Conservation (phyloP, 2,113 vertebrate genomes). For the Dasyornis broadbenti region DNA sequence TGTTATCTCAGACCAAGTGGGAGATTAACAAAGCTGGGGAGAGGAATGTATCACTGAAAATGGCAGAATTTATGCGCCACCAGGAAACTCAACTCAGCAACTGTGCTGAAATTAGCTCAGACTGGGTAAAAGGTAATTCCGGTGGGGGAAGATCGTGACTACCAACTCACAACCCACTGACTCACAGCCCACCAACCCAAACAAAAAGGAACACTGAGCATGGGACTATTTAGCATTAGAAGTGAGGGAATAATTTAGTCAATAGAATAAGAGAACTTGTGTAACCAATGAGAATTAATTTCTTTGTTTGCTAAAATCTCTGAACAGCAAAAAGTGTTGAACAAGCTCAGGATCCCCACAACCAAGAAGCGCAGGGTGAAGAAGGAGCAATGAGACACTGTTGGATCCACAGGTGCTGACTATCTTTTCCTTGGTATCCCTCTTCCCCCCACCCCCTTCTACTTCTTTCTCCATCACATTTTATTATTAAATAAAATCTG, state of each 20-base stretch:
- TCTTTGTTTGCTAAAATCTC: background rate
- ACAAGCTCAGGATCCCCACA: background rate
- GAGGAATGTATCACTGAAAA: background rate
- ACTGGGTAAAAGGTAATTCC: background rate
- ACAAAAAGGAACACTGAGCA: background rate
- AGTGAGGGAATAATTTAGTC: background rate
- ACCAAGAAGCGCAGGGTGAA: background rate
- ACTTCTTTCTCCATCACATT: background rate
- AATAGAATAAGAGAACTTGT: background rate
- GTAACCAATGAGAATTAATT: background rate
- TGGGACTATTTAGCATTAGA: background rate
- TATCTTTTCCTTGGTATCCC: background rate
- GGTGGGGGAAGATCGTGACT: background rate
- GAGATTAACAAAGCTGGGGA: background rate
- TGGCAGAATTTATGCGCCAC: background rate
- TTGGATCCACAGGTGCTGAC: background rate
- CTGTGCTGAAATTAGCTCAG: accelerated
- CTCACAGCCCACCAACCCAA: background rate
- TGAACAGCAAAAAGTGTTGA: background rate
- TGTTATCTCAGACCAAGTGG: background rate
- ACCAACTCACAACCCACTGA: background rate
- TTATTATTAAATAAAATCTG: background rate
- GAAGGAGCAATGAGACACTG: background rate
- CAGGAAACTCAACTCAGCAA: background rate
- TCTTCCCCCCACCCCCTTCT: accelerated